phyloP scores from a whole-genome alignment of 2,797 vertebrate species.

The Myotis myotis region DNA sequence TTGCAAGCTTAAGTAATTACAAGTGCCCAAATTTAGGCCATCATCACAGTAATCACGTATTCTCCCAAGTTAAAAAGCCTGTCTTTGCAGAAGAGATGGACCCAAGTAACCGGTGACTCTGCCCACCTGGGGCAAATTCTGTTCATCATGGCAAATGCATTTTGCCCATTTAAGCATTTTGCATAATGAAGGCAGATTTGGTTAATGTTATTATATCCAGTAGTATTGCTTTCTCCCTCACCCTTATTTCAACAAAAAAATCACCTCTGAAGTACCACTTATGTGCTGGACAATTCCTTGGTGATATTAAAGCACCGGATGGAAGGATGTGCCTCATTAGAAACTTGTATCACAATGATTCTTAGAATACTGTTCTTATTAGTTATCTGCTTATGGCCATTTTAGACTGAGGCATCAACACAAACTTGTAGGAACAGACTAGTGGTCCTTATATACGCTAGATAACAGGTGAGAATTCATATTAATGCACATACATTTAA shows the following conservation, averaged over 20 bases:
- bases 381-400: not conserved
- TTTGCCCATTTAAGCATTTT: conserved; percentile 42
- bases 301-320: not conserved
- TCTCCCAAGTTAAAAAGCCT: not conserved
- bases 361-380: not conserved
- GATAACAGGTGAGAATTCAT: not conserved
- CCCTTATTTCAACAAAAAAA: not conserved
- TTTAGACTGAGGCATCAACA: not conserved
- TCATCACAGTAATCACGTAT: conserved; percentile 22
- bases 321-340: conserved; percentile 5
- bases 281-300: not conserved
- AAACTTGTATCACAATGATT: conserved; percentile 16
- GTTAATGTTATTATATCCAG: conserved; percentile 11
- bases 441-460: not conserved
- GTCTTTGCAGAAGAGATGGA: not conserved
- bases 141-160: conserved; percentile 23
- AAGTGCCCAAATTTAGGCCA: not conserved
- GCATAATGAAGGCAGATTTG: conserved; percentile 39
- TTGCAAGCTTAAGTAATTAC: conserved; percentile 39
- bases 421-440: not conserved
- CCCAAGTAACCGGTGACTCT: not conserved
- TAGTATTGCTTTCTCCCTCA: not conserved
- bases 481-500: not conserved
- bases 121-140: not conserved
- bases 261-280: not conserved